Conservation (phyloP, 2,888 invertebrate species). For the Pyrrhia umbra region DNA sequence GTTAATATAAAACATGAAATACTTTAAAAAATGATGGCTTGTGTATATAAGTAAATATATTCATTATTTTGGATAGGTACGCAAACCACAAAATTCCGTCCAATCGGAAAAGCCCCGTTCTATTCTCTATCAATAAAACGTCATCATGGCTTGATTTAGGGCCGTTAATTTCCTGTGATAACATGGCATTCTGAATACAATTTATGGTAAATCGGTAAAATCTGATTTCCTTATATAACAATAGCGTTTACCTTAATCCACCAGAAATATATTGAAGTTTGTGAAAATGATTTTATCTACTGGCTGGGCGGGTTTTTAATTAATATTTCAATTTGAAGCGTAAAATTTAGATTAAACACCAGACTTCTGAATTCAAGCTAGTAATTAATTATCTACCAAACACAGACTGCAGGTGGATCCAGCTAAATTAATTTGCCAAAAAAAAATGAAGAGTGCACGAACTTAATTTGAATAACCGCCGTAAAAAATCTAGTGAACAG, state of each 20-base stretch:
- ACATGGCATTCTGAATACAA: conserved; percentile 18
- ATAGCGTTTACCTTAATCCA: not conserved
- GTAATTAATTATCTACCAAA: conserved; percentile 31
- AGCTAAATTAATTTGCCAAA: conserved; percentile 25
- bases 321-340: not conserved
- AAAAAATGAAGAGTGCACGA: conserved; percentile 18
- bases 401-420: conserved; percentile 10
- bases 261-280: not conserved
- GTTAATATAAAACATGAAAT: too few relatives aligned
- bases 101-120: conserved; percentile 12
- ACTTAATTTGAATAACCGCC: conserved; percentile 27
- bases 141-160: conserved; percentile 23
- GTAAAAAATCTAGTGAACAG: conserved; percentile 56
- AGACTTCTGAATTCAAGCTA: not conserved
- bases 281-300: not conserved
- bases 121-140: conserved; percentile 38
- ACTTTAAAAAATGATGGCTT: too few relatives aligned
- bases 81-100: conserved; percentile 19
- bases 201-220: conserved; percentile 26
- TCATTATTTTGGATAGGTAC: conserved; percentile 10
- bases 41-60: too few relatives aligned
- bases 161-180: conserved; percentile 27
- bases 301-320: not conserved
- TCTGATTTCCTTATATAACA: not conserved
- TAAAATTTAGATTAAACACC: conserved; percentile 8